Evolutionary conservation across 1,140 invertebrate genomes (phyloP), one percentile per base, ranked within the genome.

Genomic region (Panagrolaimus sp.): DNA sequence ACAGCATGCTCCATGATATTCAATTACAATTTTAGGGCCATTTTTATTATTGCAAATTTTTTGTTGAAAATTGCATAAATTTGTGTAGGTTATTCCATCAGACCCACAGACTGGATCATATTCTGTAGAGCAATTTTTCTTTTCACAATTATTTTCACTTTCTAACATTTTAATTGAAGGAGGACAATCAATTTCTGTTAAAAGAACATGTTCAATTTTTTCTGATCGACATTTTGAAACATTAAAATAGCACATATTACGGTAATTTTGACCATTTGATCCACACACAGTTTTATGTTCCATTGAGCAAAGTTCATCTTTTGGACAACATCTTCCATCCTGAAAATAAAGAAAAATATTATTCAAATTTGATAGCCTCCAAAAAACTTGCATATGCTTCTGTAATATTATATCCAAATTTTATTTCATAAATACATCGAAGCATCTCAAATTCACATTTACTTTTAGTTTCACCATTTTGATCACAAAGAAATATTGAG

Each of bases 391-490:
- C 78, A 70, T 80, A 76, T 47, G 72, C 69, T 24, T 62, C 65
- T 24, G 77, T 81, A 46, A 79, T 71, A 45, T 80, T 82, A 32
- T 82, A 76, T 24, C 78, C 79, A 63, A 71, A 74, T 45, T 77
- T 73, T 7, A 72, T 71, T 46, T 80, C 73, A 65, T 74, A 75
- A 63, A 80, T 75, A 52, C 78, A 80, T 6, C 77, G 70, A 7
- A 80, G 45, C 79, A 82, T 82, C 46, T 80, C 73, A 58, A 82
- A 80, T 71, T 80, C 78, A 68, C 78, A 80, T 17, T 68, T 63
- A 67, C 24, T 67, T 38, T 75, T 73, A 4, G 78, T 82, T n/a
- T 82, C 74, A 15, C 77, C 80, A 32, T 73, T 73, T 62, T 78
- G 73, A 48, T 82, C 77, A 64, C 78, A 80, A 21, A 82, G 68